These are phyloP conservation scores for Aphaenogaster floridana DNA, from an alignment of 1,140 invertebrate genomes.

Conservation along the genomic window DNA sequence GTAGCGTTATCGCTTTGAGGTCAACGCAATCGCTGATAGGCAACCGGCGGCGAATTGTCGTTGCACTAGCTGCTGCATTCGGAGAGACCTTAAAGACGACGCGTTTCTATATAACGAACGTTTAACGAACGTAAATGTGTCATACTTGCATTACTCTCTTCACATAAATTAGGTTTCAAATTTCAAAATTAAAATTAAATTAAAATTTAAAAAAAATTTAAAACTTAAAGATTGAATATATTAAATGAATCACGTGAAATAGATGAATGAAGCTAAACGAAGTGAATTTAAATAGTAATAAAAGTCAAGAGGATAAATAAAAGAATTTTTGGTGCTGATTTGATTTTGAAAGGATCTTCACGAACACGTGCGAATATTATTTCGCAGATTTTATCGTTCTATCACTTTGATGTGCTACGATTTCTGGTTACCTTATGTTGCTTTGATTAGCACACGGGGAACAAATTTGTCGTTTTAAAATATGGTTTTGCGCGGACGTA, in stretches of 20 bases:
- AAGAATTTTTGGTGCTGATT: background rate
- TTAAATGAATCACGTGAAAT: background rate
- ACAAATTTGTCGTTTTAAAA: background rate
- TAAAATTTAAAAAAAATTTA: too few relatives aligned
- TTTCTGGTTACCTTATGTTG: background rate
- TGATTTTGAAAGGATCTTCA: background rate
- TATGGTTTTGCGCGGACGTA: slow-evolving; percentile 54
- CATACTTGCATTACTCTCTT: background rate
- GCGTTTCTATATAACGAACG: background rate
- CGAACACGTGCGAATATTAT: background rate
- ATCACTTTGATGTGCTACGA: background rate
- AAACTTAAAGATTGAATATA: background rate
- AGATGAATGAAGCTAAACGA: background rate
- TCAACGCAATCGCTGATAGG: slow-evolving; percentile 72
- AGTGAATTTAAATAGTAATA: background rate
- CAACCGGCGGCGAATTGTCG: slow-evolving; percentile 52
- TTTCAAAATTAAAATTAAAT: background rate
- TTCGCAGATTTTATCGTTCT: background rate
- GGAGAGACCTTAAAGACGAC: slow-evolving; percentile 64
- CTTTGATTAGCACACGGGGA: background rate
- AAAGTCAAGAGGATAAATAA: background rate
- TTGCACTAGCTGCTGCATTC: slow-evolving; percentile 29
- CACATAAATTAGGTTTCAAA: background rate
- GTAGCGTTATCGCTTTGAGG: slow-evolving; percentile 66
- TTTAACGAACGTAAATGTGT: background rate